Evolutionary conservation across 2,888 invertebrate genomes (phyloP).

Genomic region (Drosophila monieri): DNA sequence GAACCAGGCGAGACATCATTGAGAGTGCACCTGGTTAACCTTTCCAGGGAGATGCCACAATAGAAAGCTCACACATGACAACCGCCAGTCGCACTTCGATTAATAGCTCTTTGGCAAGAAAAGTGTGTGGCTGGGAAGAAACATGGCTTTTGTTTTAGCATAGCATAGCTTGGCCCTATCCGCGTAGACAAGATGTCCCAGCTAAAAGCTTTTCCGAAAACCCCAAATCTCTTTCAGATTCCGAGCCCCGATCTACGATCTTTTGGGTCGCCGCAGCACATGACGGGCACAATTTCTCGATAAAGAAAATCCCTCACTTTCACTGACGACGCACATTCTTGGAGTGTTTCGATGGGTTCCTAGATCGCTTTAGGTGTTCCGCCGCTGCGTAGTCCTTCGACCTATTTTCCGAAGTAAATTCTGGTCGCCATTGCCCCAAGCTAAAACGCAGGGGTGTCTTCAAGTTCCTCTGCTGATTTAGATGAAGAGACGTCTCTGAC

Average conservation of each 20-base stretch:
- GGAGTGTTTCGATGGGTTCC: slow-evolving; percentile 1
- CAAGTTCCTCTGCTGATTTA: slow-evolving; percentile 9
- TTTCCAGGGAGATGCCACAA: slow-evolving; percentile 26
- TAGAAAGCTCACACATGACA: slow-evolving; percentile 42
- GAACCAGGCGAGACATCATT: neutral
- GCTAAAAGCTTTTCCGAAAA: slow-evolving; percentile 45
- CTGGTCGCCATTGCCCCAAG: neutral
- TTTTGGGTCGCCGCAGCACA: neutral
- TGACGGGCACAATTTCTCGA: slow-evolving; percentile 36
- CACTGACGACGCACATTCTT: slow-evolving; percentile 45
- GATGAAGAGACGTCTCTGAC: slow-evolving; percentile 5
- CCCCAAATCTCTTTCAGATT: slow-evolving; percentile 18
- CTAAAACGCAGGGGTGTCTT: neutral
- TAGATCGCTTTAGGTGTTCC: neutral
- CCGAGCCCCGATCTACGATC: slow-evolving; percentile 6
- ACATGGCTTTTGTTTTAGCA: slow-evolving; percentile 51
- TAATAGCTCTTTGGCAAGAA: slow-evolving; percentile 16
- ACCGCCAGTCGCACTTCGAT: neutral
- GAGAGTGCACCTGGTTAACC: neutral
- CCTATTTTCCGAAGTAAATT: neutral
- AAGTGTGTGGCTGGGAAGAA: slow-evolving; percentile 13
- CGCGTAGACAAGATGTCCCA: slow-evolving; percentile 23
- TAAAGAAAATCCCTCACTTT: slow-evolving; percentile 34
- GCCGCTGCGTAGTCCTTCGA: slow-evolving; percentile 11
- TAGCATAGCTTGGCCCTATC: slow-evolving; percentile 35